Percentiles rank a stretch among this genome's conserved stretches.
phyloP scores from a whole-genome alignment of 2,113 vertebrate genomes.

The Solea solea region DNA sequence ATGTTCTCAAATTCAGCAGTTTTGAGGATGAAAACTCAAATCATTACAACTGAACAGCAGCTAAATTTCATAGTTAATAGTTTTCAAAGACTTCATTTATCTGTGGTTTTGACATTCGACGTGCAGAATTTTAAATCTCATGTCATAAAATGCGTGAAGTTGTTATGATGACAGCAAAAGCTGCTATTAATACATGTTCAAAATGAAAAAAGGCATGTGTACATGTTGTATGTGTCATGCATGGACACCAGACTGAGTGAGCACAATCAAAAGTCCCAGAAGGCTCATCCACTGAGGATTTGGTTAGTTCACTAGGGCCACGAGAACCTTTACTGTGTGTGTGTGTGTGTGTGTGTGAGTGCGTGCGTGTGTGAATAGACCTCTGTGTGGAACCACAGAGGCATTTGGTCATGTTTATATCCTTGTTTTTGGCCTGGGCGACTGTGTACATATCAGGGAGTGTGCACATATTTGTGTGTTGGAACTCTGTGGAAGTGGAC shows the following conservation, averaged over 20 bases:
- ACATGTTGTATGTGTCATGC: too few relatives aligned
- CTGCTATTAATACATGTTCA: not conserved
- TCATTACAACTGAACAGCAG: not conserved
- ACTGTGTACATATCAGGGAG: conserved; percentile 47
- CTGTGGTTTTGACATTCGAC: too few relatives aligned
- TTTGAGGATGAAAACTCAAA: conserved; percentile 10
- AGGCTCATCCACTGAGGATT: conserved; percentile 37
- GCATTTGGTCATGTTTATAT: conserved; percentile 75
- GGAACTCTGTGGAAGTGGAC: conserved; percentile 31
- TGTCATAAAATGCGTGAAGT: not conserved
- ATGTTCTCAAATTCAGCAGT: not conserved
- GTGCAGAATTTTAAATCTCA: not conserved
- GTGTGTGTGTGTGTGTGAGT: conserved; percentile 38
- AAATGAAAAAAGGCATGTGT: not conserved
- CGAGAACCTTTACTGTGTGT: conserved; percentile 54
- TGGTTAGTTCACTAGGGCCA: conserved; percentile 63
- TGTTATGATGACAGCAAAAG: not conserved
- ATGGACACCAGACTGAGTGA: not conserved
- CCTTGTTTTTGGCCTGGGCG: conserved; percentile 68
- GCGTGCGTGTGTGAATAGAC: conserved; percentile 60
- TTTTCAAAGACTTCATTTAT: too few relatives aligned
- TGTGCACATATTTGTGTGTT: conserved; percentile 18
- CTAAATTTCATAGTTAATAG: conserved; percentile 7
- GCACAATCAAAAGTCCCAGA: conserved; percentile 42
- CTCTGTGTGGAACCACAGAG: conserved; percentile 69